Percentiles rank a stretch among this genome's conserved stretches.
phyloP scores from a whole-genome alignment of 2,797 vertebrate species.

The Poeciliopsis paucimaculata region DNA sequence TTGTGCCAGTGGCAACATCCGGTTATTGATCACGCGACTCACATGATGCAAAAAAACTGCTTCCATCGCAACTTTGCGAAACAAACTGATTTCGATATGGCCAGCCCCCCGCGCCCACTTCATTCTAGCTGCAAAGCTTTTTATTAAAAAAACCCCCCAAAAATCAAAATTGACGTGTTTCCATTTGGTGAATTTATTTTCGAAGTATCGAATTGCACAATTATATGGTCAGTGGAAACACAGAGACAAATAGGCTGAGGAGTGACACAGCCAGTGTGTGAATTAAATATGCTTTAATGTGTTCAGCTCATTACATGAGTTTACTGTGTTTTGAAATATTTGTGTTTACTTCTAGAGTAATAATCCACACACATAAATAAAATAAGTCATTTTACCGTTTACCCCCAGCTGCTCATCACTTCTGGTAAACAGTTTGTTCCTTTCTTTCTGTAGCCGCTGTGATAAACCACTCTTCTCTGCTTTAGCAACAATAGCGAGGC shows the following conservation, averaged over 20 bases:
- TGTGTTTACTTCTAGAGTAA: neutral
- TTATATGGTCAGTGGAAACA: neutral
- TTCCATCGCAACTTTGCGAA: no score
- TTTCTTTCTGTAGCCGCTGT: slow-evolving; percentile 30
- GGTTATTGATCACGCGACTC: no score
- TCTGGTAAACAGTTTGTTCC: neutral
- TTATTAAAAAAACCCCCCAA: no score
- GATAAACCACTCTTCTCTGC: slow-evolving; percentile 48
- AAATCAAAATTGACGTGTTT: no score
- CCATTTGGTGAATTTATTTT: no score
- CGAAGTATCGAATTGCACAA: no score
- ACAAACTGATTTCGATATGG: no score
- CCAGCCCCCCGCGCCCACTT: no score
- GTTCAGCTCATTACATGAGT: neutral
- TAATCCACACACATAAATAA: neutral
- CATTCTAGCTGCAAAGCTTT: no score
- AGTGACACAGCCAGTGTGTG: neutral
- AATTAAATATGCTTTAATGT: neutral
- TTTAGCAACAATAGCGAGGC: slow-evolving; percentile 47
- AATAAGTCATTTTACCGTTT: neutral
- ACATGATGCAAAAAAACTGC: no score
- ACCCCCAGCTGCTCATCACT: neutral
- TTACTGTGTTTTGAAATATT: neutral
- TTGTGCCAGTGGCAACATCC: no score
- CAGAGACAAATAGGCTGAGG: neutral